Percentiles rank a stretch among this genome's conserved stretches.
phyloP scores from a whole-genome alignment of 2,888 invertebrate genomes.

The Trachelus stipa region DNA sequence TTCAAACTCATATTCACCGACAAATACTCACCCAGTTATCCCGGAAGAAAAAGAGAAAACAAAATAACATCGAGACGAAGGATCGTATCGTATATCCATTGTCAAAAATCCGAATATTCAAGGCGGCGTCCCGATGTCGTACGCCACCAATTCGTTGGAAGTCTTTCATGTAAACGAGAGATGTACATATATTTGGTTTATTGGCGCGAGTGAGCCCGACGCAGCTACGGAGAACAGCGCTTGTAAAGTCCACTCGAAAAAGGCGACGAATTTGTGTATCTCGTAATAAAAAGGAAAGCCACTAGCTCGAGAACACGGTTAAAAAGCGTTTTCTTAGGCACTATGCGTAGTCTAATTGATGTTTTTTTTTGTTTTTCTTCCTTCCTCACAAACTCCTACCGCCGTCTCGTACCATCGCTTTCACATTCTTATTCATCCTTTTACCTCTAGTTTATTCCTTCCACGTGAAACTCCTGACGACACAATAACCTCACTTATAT shows the following conservation, averaged over 20 bases:
- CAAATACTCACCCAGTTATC: not conserved
- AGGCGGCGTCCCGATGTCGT: no score
- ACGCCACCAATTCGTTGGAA: not conserved
- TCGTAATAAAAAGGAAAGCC: not conserved
- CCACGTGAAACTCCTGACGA: constrained; percentile 28
- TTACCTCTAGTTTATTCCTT: constrained; percentile 1
- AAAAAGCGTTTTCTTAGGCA: constrained; percentile 28
- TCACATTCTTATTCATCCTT: constrained; percentile 21
- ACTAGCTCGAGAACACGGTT: constrained; percentile 14
- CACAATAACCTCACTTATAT: not conserved
- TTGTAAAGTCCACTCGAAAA: not conserved
- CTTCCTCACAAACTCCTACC: constrained; percentile 17
- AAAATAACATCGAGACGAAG: not conserved
- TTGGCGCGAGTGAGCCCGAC: not conserved
- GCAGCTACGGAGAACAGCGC: not conserved
- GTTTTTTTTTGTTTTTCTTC: constrained; percentile 10
- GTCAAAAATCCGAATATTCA: not conserved
- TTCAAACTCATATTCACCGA: not conserved
- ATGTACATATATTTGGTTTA: not conserved
- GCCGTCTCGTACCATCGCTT: constrained; percentile 24
- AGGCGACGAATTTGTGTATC: not conserved
- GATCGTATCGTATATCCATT: not conserved
- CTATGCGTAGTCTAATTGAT: constrained; percentile 32
- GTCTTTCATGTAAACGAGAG: not conserved
- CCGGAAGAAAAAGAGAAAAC: not conserved